Base-by-base conservation (phyloP, 2,888 invertebrate species). In the Sarcophaga subvicina region DNA sequence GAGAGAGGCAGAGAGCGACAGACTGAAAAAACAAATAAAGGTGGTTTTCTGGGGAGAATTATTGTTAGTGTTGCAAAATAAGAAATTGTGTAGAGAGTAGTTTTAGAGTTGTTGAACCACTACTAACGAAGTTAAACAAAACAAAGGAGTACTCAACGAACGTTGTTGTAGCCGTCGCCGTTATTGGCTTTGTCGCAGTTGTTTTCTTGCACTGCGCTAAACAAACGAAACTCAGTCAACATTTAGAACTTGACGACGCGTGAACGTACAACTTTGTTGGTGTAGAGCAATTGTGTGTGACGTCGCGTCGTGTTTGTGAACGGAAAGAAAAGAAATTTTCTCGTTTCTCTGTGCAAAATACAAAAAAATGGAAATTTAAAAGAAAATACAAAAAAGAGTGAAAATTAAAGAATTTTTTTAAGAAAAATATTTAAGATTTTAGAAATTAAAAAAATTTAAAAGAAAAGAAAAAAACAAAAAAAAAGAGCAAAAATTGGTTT, bases 231-330 rank as follows among this genome's bases (percentile, higher is more conserved):
- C 84, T 92, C 92, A 92, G 91, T 92, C 91, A 91, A 91, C 90
- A 90, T 90, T 90, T 91, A 91, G 90, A 90, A 91, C 91, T 92
- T 92, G 92, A 90, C 91, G 91, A 90, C 91, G 92, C 91, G 92
- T 91, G 91, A 90, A 91, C 90, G 90, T 54, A 14, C 54, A 54
- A 54, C 54, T 12, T 54, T 54, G 54, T 17, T 89, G 89, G 89
- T 90, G 90, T 88, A 88, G 90, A 90, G 89, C 90, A 82, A 81
- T 81, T 87, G 84, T 87, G 81, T 87, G 72, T 84, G 84, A 84
- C 84, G 84, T 84, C 84, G 83, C 85, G 86, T 81, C 85, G 86
- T 81, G 87, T 87, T 80, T 76, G 76, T 80, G 80, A 85, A 76
- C 64, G 45, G 25, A 63, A 12, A 17, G 54, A 77, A 72, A 82